Conservation (phyloP, 2,888 invertebrate genomes). For the Drosophila aldrichi region DNA sequence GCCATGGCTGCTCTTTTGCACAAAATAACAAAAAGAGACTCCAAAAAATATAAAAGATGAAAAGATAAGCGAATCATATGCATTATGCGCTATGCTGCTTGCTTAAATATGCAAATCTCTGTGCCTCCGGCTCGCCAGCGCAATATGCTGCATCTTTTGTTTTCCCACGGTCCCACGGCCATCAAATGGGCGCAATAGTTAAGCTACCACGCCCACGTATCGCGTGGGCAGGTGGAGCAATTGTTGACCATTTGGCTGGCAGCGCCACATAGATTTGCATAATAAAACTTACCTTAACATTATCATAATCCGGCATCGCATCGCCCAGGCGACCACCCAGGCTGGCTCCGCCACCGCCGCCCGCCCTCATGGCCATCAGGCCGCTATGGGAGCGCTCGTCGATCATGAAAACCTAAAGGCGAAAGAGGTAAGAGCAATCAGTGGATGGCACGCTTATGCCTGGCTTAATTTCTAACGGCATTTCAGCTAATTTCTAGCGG, state of each 20-base stretch:
- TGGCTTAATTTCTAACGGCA: neutral
- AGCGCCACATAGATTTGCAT: slow-evolving; percentile 64
- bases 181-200: slow-evolving; percentile 56
- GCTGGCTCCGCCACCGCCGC: slow-evolving; percentile 84
- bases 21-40: slow-evolving; percentile 9
- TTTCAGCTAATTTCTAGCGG: slow-evolving; percentile 36
- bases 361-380: slow-evolving; percentile 86
- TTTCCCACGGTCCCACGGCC: slow-evolving; percentile 67
- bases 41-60: neutral
- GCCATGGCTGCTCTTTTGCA: slow-evolving; percentile 20
- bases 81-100: slow-evolving; percentile 49
- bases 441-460: neutral
- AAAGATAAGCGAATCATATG: slow-evolving; percentile 49
- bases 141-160: slow-evolving; percentile 70
- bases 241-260: slow-evolving; percentile 53
- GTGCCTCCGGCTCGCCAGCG: slow-evolving; percentile 43
- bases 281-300: slow-evolving; percentile 87
- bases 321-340: slow-evolving; percentile 86
- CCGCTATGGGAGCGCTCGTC: slow-evolving; percentile 87
- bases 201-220: slow-evolving; percentile 36
- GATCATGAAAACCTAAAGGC: slow-evolving; percentile 84
- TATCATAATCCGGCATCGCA: slow-evolving; percentile 89
- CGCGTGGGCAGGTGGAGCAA: slow-evolving; percentile 15
- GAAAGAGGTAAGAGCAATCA: slow-evolving; percentile 1
- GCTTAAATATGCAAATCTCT: slow-evolving; percentile 75